These are phyloP conservation scores for Beroe forskalii DNA, from an alignment of 37 sponge, comb jelly and placozoan species.

Conservation along the genomic window DNA sequence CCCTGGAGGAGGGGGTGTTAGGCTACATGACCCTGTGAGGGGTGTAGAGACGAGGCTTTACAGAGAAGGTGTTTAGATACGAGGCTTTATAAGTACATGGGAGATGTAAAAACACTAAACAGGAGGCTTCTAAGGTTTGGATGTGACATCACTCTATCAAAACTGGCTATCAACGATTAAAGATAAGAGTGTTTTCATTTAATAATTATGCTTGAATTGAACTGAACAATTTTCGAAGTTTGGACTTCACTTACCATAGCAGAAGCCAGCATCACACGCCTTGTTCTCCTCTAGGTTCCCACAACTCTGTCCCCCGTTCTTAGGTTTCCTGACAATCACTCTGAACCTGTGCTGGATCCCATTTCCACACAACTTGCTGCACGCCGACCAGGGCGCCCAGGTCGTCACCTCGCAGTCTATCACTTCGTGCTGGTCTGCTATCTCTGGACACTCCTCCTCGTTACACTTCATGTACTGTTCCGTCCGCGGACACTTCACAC, in stretches of 20 bases:
- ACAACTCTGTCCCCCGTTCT: slow-evolving; percentile 3
- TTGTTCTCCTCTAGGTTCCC: slow-evolving; percentile 47
- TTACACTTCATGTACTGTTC: slow-evolving; percentile 31
- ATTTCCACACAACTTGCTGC: slow-evolving; percentile 47
- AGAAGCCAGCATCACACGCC: slow-evolving; percentile 21
- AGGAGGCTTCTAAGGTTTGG: no score
- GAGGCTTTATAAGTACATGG: no score
- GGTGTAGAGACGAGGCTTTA: no score
- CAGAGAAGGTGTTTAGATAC: no score
- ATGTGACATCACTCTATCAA: no score
- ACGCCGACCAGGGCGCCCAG: slow-evolving; percentile 61
- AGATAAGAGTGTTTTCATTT: no score
- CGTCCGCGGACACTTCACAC: neutral
- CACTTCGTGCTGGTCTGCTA: neutral
- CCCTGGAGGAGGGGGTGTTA: no score
- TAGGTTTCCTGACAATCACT: slow-evolving; percentile 56
- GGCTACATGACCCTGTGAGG: no score
- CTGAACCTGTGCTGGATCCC: slow-evolving; percentile 46
- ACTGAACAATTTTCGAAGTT: no score
- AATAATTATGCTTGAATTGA: no score
- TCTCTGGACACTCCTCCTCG: neutral
- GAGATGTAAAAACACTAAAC: no score
- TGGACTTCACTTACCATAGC: slow-evolving; percentile 46
- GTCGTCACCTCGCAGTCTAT: slow-evolving; percentile 47
- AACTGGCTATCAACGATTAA: no score